Evolutionary conservation across 2,888 invertebrate genomes (phyloP).

Genomic region (Agrotis clavis): DNA sequence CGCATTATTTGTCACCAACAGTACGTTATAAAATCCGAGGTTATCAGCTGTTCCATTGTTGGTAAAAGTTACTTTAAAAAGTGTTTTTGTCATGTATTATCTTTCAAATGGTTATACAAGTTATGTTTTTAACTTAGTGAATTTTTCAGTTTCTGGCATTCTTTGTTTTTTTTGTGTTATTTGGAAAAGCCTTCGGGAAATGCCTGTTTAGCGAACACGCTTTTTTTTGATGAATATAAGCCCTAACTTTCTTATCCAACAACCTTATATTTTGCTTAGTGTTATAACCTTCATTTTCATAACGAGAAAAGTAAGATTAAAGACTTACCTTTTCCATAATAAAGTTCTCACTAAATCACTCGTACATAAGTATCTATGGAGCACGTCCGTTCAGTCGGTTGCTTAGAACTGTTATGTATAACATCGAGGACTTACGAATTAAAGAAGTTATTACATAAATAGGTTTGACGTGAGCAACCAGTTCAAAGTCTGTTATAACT

Average conservation of each 20-base stretch:
- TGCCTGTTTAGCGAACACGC: background rate
- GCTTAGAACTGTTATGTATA: conserved; percentile 67
- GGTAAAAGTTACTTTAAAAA: background rate
- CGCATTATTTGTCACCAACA: conserved; percentile 2
- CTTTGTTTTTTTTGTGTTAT: too few species aligned
- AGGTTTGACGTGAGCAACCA: conserved; percentile 53
- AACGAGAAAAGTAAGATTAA: background rate
- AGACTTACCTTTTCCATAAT: conserved; percentile 66
- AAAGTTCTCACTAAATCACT: conserved; percentile 45
- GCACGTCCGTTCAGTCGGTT: conserved; percentile 68
- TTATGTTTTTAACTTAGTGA: too few species aligned
- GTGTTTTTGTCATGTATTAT: too few species aligned
- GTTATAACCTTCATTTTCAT: background rate
- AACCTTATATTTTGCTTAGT: background rate
- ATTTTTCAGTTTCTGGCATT: background rate
- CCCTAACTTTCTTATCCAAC: background rate
- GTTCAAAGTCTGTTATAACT: conserved; percentile 52
- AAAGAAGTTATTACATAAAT: conserved; percentile 65
- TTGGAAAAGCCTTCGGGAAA: too few species aligned
- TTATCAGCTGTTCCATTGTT: conserved; percentile 31
- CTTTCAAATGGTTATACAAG: too few species aligned
- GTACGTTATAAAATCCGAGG: conserved; percentile 16
- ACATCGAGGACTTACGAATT: conserved; percentile 57
- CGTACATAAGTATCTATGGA: conserved; percentile 43
- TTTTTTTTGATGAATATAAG: background rate